Evolutionary conservation across 2,888 invertebrate genomes (phyloP), one percentile per base, ranked within the genome.

Genomic region (Plagiodera versicolora): DNA sequence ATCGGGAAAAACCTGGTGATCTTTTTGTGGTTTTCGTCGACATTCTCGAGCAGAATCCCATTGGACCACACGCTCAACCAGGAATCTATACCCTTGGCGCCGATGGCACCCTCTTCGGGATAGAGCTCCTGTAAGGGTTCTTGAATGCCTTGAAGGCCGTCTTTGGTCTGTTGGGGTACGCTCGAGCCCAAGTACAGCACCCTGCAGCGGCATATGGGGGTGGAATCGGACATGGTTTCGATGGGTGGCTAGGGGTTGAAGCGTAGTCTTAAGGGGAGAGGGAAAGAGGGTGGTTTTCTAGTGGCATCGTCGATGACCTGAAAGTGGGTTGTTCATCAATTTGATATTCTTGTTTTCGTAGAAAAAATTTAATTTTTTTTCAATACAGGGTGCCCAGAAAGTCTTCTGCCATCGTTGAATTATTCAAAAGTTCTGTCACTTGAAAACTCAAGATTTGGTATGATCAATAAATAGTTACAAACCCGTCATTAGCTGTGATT

Each of bases 61-160:
- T 97, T 97, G 66, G 94, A 94, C 94, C 96, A 97, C 54, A 99
- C 95, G 70, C 95, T 95, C 56, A 98, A 84, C 95, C 96, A 96
- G 69, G 97, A 94, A 82, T 95, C 94, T 75, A 96, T 93, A 74
- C 98, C 94, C 77, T 92, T 87, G 68, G 93, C 90, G 8, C 92
- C 89, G 64, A 92, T 86, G 62, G 94, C 91, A 63, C 95, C 95
- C 81, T 95, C 94, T 69, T 95, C 94, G 61, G 98, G 96, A 81
- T 99, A 99, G 60, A 98, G 83, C 75, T 97, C 98, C 71, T 94
- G 89, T 72, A 99, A 82, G 1, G 98, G 98, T 79, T 98, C 97
- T 83, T 99, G 98, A 69, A 98, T 94, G 59, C 95, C 96, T 77
- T 98, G 94, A 51, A 99, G 85, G 53, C 98, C 98, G 77, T 99